Base-by-base conservation (phyloP, 2,797 vertebrate genomes). In the Yasuhikotakia modesta region DNA sequence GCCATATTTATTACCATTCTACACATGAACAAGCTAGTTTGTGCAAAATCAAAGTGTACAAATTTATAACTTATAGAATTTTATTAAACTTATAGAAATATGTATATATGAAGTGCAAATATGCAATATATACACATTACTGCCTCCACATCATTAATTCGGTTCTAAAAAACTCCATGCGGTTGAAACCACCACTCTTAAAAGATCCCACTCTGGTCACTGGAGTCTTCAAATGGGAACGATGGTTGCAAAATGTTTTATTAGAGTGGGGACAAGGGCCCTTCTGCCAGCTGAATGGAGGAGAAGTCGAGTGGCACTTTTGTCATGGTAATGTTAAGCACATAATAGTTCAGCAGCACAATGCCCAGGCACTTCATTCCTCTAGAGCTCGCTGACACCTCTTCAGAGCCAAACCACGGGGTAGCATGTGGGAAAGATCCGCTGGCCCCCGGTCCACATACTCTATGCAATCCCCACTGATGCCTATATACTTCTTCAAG, bases 231-330 rank as follows among this genome's bases (percentile, higher is more conserved):
- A 96, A 95, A 96, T 94, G 94, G 93, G 92, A 92, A 92, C 93
- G 94, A 97, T 97, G 95, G 95, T 94, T 93, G 96, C 94, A 95
- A 91, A 91, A 96, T 97, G 95, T 97, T 97, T 96, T 97, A 96
- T 97, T 96, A 94, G 93, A 93, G 90, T 91, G 91, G 91, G 93
- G 92, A 94, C 93, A 94, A 96, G 96, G 92, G 95, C 95, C 92
- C 96, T 98, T 90, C 81, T 95, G 91, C 92, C 95, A 93, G 95
- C 96, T 96, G 95, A 96, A 95, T 95, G 93, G 94, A 93, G 92
- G 93, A 96, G 96, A 98, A 98, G 96, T 98, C 96, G 96, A 99
- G 97, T 98, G 96, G 96, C 96, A 95, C 96, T 96, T 99, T 98
- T 99, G 95, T 99, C 89, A 99, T 99, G 97, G 94, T 96, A 97